Evolutionary conservation across 2,888 invertebrate genomes (phyloP).

Genomic region (Odontocolon sp.): DNA sequence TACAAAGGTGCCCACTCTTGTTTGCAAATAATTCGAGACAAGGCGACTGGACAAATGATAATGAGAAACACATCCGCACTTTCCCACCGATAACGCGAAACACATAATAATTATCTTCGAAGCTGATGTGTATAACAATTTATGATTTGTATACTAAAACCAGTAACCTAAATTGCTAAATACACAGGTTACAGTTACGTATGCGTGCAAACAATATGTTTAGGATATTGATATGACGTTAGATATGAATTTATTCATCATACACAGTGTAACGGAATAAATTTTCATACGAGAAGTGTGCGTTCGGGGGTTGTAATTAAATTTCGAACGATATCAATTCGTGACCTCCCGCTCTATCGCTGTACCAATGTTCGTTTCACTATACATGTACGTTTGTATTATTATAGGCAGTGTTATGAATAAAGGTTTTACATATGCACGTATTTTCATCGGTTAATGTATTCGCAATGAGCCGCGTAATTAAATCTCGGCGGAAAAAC

Average conservation of each 20-base stretch:
- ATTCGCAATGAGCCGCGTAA: conserved; percentile 34
- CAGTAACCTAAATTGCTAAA: too few relatives aligned
- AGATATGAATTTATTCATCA: not conserved
- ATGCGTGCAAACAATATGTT: conserved; percentile 23
- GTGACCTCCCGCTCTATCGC: conserved; percentile 47
- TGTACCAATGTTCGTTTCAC: conserved; percentile 22
- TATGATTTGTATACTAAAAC: not conserved
- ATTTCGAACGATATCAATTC: conserved; percentile 61
- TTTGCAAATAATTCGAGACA: conserved; percentile 17
- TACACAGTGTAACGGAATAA: conserved; percentile 6
- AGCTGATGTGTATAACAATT: not conserved
- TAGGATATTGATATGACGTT: not conserved
- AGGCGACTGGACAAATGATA: conserved; percentile 21
- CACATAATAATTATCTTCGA: not conserved
- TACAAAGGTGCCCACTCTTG: not conserved
- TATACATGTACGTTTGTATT: conserved; percentile 33
- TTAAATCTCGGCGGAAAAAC: conserved; percentile 34
- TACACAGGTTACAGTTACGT: not conserved
- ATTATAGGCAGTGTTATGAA: not conserved
- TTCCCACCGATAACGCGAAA: too few relatives aligned
- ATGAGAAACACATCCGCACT: too few relatives aligned
- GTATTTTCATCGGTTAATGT: conserved; percentile 40
- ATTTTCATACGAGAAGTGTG: conserved; percentile 32
- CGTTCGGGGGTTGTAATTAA: conserved; percentile 55
- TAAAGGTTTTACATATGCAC: conserved; percentile 36